Percentiles rank a stretch among this genome's conserved stretches.
Evolutionary conservation across 1,140 invertebrate genomes (phyloP).

Genomic region (Leptinotarsa defecta): DNA sequence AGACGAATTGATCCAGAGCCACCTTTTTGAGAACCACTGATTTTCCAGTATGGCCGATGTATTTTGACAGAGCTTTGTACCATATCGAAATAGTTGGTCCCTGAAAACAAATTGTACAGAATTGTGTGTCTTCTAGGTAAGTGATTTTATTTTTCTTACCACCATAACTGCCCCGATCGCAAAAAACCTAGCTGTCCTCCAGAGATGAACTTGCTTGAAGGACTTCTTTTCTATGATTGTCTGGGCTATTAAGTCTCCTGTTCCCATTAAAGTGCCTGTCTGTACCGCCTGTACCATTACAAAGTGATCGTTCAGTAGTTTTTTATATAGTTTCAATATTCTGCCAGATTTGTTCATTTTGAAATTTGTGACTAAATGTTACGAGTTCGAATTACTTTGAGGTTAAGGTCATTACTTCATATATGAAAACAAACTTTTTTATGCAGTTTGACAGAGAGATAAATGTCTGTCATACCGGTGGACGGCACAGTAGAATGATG

Average conservation of each 20-base stretch:
- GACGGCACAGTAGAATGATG: background rate
- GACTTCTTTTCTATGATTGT: slow-evolving; percentile 12
- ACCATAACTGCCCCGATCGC: background rate
- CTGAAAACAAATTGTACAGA: slow-evolving; percentile 33
- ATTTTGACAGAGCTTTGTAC: slow-evolving; percentile 37
- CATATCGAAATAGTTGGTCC: slow-evolving; percentile 42
- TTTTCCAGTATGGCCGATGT: slow-evolving; percentile 19
- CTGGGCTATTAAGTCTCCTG: slow-evolving; percentile 18
- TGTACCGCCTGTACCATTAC: slow-evolving; percentile 13
- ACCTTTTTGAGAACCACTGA: slow-evolving; percentile 65
- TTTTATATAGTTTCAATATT: background rate
- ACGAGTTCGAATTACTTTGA: background rate
- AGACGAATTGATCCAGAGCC: slow-evolving; percentile 72
- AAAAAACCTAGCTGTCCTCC: slow-evolving; percentile 3
- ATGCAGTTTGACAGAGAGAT: background rate
- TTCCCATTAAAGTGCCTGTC: slow-evolving; percentile 13
- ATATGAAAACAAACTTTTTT: background rate
- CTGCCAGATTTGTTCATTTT: slow-evolving; percentile 13
- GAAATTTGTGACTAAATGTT: no score
- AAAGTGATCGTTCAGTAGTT: background rate
- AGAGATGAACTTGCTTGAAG: background rate
- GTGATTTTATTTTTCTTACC: slow-evolving; percentile 15
- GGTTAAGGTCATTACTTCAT: background rate
- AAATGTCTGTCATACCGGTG: background rate
- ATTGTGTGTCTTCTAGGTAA: background rate